These are phyloP conservation scores for Carduelis carduelis DNA, from an alignment of 2,797 vertebrate species.

Conservation along the genomic window DNA sequence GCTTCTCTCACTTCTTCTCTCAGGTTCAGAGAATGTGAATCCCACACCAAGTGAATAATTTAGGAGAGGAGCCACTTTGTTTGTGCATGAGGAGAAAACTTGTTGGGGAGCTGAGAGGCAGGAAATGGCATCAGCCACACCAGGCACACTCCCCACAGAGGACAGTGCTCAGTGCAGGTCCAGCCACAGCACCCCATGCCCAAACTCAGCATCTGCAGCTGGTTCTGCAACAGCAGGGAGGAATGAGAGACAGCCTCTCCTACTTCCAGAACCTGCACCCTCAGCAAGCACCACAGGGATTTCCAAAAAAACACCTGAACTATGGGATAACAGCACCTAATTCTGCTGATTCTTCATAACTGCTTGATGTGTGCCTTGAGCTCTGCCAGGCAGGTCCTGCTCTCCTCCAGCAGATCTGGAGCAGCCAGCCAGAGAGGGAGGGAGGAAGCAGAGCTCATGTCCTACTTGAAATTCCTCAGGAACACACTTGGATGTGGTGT, in stretches of 20 bases:
- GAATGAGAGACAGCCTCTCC: background rate
- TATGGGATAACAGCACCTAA: background rate
- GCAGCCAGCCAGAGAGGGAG: background rate
- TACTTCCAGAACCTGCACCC: background rate
- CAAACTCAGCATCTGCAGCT: background rate
- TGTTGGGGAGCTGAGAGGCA: background rate
- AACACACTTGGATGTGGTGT: fast-evolving
- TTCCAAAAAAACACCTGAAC: background rate
- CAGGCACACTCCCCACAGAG: fast-evolving
- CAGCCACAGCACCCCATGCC: background rate
- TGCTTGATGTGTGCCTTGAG: background rate
- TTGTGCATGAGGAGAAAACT: background rate
- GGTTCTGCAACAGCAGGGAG: background rate
- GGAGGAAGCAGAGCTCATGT: background rate
- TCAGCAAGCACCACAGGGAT: background rate
- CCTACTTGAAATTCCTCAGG: constrained; percentile 25
- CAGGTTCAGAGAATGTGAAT: background rate
- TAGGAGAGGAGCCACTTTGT: background rate
- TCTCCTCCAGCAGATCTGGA: background rate
- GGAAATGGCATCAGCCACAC: background rate
- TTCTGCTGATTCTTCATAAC: background rate
- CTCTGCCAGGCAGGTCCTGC: background rate
- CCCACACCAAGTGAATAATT: background rate
- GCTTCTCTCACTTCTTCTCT: too few relatives aligned
- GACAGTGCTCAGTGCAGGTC: fast-evolving